Base-by-base conservation (phyloP, 1,140 invertebrate genomes). In the Drosophila subobscura region DNA sequence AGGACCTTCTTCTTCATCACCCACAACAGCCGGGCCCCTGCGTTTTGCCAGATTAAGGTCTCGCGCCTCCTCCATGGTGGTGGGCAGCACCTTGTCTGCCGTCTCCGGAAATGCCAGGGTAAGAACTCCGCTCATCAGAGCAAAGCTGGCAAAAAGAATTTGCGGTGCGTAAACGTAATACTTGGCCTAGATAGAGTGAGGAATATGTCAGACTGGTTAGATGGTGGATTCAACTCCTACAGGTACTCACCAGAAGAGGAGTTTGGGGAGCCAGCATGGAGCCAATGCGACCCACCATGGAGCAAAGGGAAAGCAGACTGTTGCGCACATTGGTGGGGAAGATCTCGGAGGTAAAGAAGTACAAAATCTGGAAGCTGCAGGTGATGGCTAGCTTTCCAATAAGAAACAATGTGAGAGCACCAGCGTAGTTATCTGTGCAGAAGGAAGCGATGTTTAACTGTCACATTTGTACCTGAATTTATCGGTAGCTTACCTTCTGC, bases 341-440 rank as follows among this genome's bases (percentile, higher is more conserved):
- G 85, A 96, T 92, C 91, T 96, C 95, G 1, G 94, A 93, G 0
- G 95, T 95, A 75, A 94, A 95, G 55, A 95, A 93, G 81, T 95
- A 95, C 22, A 95, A 79, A 4, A 94, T 93, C 66, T 94, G 94
- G 89, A 96, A 96, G 2, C 95, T 94, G 66, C 94, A 93, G 4
- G 95, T 95, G 46, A 95, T 95, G 29, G 94, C 93, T 85, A 95
- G 94, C 92, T 97, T 97, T 7, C 96, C 96, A 33, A 94, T 89
- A 55, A 97, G 93, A 86, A 95, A 96, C 22, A 95, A 58, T 0
- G 92, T 88, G 59, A 95, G 78, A 0, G 93, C 93, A 63, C 92
- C 57, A 33, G 71, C 64, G 10, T 83, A 60, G 72, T 90, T 76
- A 57, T 49, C 92, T 91, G 20, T 60, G 42, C 56, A 77, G 68